Percentiles rank a stretch among this genome's conserved stretches.
phyloP scores from a whole-genome alignment of 2,113 vertebrate species.

The Lophius piscatorius region DNA sequence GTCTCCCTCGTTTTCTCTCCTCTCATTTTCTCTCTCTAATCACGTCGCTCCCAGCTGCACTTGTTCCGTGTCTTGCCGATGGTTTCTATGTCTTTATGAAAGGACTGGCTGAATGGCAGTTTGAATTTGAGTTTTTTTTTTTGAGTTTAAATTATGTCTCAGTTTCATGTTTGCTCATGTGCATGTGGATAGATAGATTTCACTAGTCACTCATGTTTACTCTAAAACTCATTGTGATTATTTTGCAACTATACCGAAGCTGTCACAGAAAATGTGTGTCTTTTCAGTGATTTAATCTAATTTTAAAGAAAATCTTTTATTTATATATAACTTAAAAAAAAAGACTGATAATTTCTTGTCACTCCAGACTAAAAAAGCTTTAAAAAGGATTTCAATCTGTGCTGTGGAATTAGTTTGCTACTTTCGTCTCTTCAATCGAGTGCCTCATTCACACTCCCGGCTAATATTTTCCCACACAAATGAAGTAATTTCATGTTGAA shows the following conservation, averaged over 20 bases:
- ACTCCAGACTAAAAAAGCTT: slow-evolving; percentile 23
- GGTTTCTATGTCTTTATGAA: slow-evolving; percentile 54
- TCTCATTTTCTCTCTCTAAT: slow-evolving; percentile 48
- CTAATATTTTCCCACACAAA: slow-evolving; percentile 29
- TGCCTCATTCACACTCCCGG: slow-evolving; percentile 36
- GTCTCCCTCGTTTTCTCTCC: slow-evolving; percentile 13
- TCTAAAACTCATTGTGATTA: no score
- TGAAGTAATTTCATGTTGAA: slow-evolving; percentile 62
- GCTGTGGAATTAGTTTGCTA: slow-evolving; percentile 40
- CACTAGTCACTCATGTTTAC: no score
- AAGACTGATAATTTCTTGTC: neutral
- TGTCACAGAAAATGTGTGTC: no score
- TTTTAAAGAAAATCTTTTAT: no score
- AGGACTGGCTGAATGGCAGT: slow-evolving; percentile 40
- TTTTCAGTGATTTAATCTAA: no score
- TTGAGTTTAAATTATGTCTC: slow-evolving; percentile 12
- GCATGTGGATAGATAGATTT: neutral
- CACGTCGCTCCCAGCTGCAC: slow-evolving; percentile 49
- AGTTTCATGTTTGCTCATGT: slow-evolving; percentile 31
- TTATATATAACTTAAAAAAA: neutral
- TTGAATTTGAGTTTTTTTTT: no score
- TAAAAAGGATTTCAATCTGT: slow-evolving; percentile 32
- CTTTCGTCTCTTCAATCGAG: slow-evolving; percentile 44
- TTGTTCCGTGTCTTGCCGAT: slow-evolving; percentile 52
- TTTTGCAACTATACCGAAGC: no score